Evolutionary conservation across 2,888 invertebrate genomes (phyloP), one percentile per base, ranked within the genome.

Genomic region (Phanerotoma sp.): DNA sequence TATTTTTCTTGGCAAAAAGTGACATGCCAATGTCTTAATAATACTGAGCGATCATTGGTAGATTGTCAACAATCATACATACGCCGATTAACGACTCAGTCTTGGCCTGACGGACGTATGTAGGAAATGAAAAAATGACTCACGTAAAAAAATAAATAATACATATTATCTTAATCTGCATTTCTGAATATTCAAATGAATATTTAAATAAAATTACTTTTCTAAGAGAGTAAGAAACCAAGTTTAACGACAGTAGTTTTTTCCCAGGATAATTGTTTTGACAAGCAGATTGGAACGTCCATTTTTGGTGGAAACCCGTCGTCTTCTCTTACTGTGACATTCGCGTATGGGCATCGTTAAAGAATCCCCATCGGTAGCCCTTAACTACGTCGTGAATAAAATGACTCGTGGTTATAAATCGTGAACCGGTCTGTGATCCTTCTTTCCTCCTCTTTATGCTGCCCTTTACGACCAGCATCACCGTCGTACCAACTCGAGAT

Each of bases 261-360:
- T 49, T 40, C 1, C 7, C 33, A 10, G 11, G 10, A 13, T 51
- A 48, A 54, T 54, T 33, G 35, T 48, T 54, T 42, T 28, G 48
- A 47, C 42, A 30, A 42, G 48, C n/a, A 33, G 38, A 16, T 49
- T 52, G 28, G 30, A 44, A 48, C 22, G 25, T 32, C 56, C 41
- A 54, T 41, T 54, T 57, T 54, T 51, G 49, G 59, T 50, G 47
- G 30, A 33, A 45, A 51, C n/a, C n/a, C 44, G 35, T 32, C 44
- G 38, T 46, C 28, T 48, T 32, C 38, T 38, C 37, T 15, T 10
- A 20, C 22, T 40, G 28, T 46, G 42, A 52, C 48, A 32, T 48
- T 55, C 60, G 30, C 48, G 57, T 60, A 57, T 55, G 60, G 57
- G 56, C 60, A 60, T 60, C 60, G 60, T 60, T 60, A 60, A 60